These are phyloP conservation scores for Hypothenemus hampei DNA, from an alignment of 1,140 invertebrate genomes.

Conservation along the genomic window DNA sequence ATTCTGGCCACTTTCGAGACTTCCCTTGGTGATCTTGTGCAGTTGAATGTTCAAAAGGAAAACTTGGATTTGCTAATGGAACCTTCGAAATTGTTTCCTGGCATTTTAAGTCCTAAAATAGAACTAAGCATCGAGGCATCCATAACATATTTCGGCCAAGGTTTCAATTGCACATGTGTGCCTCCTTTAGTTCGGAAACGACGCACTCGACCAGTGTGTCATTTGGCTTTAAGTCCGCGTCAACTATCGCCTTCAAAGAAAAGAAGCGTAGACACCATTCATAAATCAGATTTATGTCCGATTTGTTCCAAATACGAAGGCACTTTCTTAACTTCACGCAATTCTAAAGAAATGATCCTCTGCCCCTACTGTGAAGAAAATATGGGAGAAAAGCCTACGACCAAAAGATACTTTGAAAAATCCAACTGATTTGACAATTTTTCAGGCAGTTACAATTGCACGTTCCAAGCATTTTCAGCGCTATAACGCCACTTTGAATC, in stretches of 20 bases:
- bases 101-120: conserved; percentile 57
- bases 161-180: neutral
- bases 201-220: conserved; percentile 31
- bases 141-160: conserved; percentile 47
- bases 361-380: too few relatives aligned
- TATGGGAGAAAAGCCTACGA: too few relatives aligned
- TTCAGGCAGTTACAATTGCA: conserved; percentile 36
- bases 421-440: too few relatives aligned
- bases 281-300: conserved; percentile 29
- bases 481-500: conserved; percentile 37
- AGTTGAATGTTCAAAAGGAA: conserved; percentile 45
- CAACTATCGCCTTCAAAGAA: conserved; percentile 23
- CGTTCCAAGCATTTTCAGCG: conserved; percentile 32
- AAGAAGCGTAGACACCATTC: conserved; percentile 17
- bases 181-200: neutral
- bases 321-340: too few relatives aligned
- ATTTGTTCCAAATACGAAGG: conserved; percentile 38
- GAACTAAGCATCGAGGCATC: conserved; percentile 53
- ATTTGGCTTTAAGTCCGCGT: conserved; percentile 35
- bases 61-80: conserved; percentile 62
- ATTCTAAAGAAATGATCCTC: too few relatives aligned
- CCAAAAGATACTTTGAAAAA: too few relatives aligned
- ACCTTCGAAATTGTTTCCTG: conserved; percentile 57
- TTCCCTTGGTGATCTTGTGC: conserved; percentile 57
- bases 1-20: conserved; percentile 59